These are phyloP conservation scores for Talpa occidentalis DNA, from an alignment of 2,113 vertebrate species.

Conservation along the genomic window DNA sequence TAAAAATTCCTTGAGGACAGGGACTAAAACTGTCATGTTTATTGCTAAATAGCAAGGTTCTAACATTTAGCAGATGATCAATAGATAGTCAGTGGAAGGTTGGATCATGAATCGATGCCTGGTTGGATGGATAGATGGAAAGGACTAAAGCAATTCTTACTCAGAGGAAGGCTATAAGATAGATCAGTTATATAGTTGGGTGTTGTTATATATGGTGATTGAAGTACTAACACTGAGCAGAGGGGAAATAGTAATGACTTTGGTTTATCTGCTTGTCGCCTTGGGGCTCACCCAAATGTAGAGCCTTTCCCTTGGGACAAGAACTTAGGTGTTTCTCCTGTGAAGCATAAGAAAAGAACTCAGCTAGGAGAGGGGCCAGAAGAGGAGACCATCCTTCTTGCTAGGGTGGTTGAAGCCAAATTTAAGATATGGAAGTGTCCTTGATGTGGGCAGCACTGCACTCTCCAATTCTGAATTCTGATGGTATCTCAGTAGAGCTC, in stretches of 20 bases:
- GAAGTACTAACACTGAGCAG: neutral
- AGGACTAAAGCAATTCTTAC: neutral
- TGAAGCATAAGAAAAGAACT: neutral
- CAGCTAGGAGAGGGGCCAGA: neutral
- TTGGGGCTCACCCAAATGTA: neutral
- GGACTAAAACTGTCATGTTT: neutral
- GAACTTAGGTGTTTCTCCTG: neutral
- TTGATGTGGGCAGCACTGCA: neutral
- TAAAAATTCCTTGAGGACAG: neutral
- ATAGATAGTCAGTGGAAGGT: neutral
- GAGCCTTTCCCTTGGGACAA: neutral
- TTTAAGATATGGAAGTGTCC: neutral
- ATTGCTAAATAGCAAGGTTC: neutral
- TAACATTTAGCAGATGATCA: slow-evolving; percentile 15
- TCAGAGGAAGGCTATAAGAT: neutral
- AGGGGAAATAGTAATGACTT: neutral
- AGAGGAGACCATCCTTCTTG: neutral
- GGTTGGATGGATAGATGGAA: neutral
- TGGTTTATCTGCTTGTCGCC: neutral
- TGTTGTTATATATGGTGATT: neutral
- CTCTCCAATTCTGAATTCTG: neutral
- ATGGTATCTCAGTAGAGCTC: neutral
- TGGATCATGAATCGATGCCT: too few species aligned
- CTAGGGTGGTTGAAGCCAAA: neutral
- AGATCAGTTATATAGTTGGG: neutral